These are phyloP conservation scores for Plumapathes pennacea DNA, from an alignment of 92 coral and sea anemone species.

Conservation along the genomic window DNA sequence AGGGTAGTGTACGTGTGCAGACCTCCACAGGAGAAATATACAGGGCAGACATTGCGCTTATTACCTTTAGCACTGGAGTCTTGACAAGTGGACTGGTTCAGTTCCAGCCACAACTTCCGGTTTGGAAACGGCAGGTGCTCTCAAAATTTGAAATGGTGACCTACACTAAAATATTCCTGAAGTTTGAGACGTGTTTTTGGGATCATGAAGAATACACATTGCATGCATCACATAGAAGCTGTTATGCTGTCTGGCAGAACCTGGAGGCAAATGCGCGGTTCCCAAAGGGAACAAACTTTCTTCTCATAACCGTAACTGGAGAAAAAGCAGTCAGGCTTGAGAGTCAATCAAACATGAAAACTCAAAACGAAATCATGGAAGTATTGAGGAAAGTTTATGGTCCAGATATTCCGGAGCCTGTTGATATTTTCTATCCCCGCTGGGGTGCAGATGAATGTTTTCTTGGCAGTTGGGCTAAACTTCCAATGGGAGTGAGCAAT, in stretches of 20 bases:
- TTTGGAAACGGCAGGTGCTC: slow-evolving; percentile 66
- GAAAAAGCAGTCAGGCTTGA: slow-evolving; percentile 72
- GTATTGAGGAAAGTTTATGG: slow-evolving; percentile 71
- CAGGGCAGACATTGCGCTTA: slow-evolving; percentile 63
- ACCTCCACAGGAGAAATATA: slow-evolving; percentile 50
- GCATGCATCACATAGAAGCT: slow-evolving; percentile 71
- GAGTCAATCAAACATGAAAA: slow-evolving; percentile 46
- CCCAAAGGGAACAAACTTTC: slow-evolving; percentile 78
- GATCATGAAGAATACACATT: slow-evolving; percentile 72
- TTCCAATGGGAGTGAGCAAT: slow-evolving; percentile 64
- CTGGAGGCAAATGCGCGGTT: slow-evolving; percentile 65
- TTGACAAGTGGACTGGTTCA: slow-evolving; percentile 57
- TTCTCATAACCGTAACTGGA: slow-evolving; percentile 76
- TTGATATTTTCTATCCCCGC: slow-evolving; percentile 56
- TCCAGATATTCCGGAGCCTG: slow-evolving; percentile 53
- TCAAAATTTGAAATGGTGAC: slow-evolving; percentile 71
- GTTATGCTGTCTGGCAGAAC: slow-evolving; percentile 73
- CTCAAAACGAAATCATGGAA: slow-evolving; percentile 70
- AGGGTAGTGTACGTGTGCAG: slow-evolving; percentile 43
- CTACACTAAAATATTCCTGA: slow-evolving; percentile 81
- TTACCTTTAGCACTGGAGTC: slow-evolving; percentile 85
- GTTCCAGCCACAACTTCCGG: slow-evolving; percentile 63
- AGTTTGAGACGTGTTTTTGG: slow-evolving; percentile 81
- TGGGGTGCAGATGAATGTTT: slow-evolving; percentile 71
- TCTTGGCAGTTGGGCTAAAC: slow-evolving; percentile 75